Evolutionary conservation across 1,140 invertebrate species (phyloP).

Genomic region (Halictus rubicundus): DNA sequence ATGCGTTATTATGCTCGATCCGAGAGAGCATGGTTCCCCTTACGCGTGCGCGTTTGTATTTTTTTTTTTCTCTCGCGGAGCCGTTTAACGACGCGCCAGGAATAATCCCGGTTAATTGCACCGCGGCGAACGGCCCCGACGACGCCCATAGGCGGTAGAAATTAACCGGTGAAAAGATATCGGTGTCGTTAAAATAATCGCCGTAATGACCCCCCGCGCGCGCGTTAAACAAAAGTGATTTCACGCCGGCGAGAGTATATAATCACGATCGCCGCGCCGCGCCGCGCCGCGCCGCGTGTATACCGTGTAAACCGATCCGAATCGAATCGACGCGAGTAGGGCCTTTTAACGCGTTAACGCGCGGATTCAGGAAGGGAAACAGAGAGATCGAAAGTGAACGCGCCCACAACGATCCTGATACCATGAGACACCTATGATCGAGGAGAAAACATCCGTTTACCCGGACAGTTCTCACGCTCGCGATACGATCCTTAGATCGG

Average conservation of each 20-base stretch:
- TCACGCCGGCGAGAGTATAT: too few relatives aligned
- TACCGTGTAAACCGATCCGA: too few relatives aligned
- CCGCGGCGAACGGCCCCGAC: neutral
- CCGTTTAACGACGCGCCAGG: neutral
- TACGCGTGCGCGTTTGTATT: neutral
- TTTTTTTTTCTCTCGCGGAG: neutral
- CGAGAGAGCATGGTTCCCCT: neutral
- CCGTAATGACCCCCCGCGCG: neutral
- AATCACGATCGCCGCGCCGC: too few relatives aligned
- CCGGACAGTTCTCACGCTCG: constrained; percentile 3
- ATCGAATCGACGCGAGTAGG: neutral
- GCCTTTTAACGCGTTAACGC: neutral
- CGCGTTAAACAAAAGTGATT: constrained; percentile 7
- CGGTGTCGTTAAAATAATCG: neutral
- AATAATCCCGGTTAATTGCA: neutral
- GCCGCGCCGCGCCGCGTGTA: too few relatives aligned
- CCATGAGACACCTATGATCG: neutral
- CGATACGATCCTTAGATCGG: neutral
- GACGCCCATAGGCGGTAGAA: neutral
- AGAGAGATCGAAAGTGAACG: constrained; percentile 2
- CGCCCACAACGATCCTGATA: neutral
- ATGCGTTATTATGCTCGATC: neutral
- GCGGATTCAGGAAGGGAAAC: neutral
- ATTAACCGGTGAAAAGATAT: neutral
- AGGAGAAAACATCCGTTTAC: constrained; percentile 10